These are phyloP conservation scores for Drosophila anomelani DNA, from an alignment of 2,888 invertebrate species.

Conservation along the genomic window DNA sequence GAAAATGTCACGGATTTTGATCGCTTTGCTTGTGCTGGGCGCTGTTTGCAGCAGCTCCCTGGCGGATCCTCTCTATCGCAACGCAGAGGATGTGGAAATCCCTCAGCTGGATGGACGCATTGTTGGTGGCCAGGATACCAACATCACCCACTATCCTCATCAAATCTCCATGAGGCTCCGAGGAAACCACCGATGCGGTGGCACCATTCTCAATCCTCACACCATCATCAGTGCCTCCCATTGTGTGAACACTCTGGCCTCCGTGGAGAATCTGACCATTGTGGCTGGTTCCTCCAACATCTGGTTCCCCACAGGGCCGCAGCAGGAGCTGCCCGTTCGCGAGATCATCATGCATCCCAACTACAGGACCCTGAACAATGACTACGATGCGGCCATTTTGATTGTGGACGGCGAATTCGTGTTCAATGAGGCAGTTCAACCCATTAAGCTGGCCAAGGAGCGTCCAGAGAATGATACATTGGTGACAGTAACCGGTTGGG, in stretches of 20 bases:
- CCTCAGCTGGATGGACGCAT: conserved; percentile 78
- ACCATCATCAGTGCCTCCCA: conserved; percentile 75
- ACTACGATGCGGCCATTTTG: conserved; percentile 87
- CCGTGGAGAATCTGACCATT: conserved; percentile 59
- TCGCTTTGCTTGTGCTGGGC: conserved; percentile 49
- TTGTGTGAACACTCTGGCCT: conserved; percentile 61
- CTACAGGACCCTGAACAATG: conserved; percentile 85
- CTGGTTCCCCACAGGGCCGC: conserved; percentile 19
- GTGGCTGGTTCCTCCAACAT: conserved; percentile 68
- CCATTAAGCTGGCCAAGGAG: conserved; percentile 87
- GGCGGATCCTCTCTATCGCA: conserved; percentile 41
- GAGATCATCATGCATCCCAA: conserved; percentile 86
- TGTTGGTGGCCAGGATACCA: conserved; percentile 65
- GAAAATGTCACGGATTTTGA: conserved; percentile 61
- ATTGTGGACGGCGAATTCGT: conserved; percentile 85
- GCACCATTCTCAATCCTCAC: conserved; percentile 60
- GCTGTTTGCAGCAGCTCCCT: conserved; percentile 36
- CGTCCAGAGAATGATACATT: conserved; percentile 55
- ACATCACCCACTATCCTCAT: conserved; percentile 70
- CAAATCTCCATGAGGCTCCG: conserved; percentile 78
- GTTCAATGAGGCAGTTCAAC: conserved; percentile 84
- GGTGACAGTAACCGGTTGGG: conserved; percentile 80
- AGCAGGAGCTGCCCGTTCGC: conserved; percentile 84
- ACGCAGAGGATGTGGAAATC: conserved; percentile 20
- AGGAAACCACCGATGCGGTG: conserved; percentile 78